Percentiles rank a stretch among this genome's conserved stretches.
Evolutionary conservation across 2,888 invertebrate genomes (phyloP).

Genomic region (Oscheius sp.): DNA sequence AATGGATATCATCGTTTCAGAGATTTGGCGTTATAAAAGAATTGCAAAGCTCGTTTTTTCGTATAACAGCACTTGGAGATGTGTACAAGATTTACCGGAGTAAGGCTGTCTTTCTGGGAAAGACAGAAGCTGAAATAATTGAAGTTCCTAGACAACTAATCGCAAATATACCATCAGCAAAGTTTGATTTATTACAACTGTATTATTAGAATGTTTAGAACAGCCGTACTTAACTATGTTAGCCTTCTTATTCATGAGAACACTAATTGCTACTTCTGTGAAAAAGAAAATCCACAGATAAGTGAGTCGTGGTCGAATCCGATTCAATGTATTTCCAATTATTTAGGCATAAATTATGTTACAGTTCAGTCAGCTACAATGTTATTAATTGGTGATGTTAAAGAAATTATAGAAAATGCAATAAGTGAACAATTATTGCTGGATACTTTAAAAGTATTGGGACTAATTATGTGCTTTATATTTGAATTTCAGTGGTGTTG

Average conservation of each 20-base stretch:
- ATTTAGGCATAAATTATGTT: conserved; percentile 31
- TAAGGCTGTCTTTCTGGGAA: conserved; percentile 1
- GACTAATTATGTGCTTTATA: not conserved
- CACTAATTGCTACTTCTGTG: conserved; percentile 47
- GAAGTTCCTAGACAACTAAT: conserved; percentile 17
- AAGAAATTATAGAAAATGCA: conserved; percentile 11
- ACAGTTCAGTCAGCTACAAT: conserved; percentile 28
- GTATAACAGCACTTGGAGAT: conserved; percentile 19
- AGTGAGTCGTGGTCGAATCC: conserved; percentile 27
- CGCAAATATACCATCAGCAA: conserved; percentile 7
- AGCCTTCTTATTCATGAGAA: conserved; percentile 54
- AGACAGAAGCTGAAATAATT: conserved; percentile 10
- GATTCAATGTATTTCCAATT: not conserved
- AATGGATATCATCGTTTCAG: conserved; percentile 1
- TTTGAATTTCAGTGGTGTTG: conserved; percentile 50
- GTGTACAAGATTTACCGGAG: conserved; percentile 29
- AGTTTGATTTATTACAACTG: conserved; percentile 3
- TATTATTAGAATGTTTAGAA: conserved; percentile 24
- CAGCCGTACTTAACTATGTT: conserved; percentile 45
- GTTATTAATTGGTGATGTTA: conserved; percentile 27
- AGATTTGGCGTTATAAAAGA: conserved; percentile 8
- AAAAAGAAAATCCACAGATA: conserved; percentile 42
- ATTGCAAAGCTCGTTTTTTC: not conserved
- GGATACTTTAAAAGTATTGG: conserved; percentile 22
- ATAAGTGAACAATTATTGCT: not conserved